A percentile compares a stretch with the other conserved stretches of the same genome.
These are phyloP conservation scores for Holcopasites calliopsidis DNA, from an alignment of 1,140 invertebrate species.

Conservation along the genomic window DNA sequence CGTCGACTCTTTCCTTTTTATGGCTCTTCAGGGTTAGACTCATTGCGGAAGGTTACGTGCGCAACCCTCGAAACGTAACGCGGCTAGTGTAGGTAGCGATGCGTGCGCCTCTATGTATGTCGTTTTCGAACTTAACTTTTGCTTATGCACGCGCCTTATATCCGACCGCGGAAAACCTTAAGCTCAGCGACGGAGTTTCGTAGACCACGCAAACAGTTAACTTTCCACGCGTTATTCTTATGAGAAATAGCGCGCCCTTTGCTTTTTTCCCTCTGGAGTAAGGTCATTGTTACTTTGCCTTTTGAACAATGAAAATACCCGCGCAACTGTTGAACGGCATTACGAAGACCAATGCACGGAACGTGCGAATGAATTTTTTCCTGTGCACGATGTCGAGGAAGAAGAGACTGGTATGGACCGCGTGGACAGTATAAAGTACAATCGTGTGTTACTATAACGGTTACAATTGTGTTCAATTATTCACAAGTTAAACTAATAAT, in stretches of 20 bases:
- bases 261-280: not conserved
- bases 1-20: conserved; percentile 59
- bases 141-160: not conserved
- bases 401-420: not conserved
- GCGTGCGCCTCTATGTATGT: conserved; percentile 1
- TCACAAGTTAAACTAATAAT: too few species aligned
- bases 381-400: not conserved
- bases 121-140: not conserved
- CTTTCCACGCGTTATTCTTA: not conserved
- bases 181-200: not conserved
- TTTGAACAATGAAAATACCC: conserved; percentile 8
- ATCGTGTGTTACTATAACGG: too few species aligned
- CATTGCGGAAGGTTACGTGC: conserved; percentile 61
- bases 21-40: conserved; percentile 52
- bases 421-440: not conserved
- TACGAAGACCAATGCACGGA: not conserved
- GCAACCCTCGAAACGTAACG: conserved; percentile 34
- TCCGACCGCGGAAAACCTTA: not conserved
- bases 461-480: too few species aligned
- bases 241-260: not conserved
- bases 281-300: not conserved
- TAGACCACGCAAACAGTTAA: conserved; percentile 1
- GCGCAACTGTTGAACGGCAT: not conserved
- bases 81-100: not conserved
- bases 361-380: conserved; percentile 4